These are phyloP conservation scores for Hemicentrotus pulcherrimus DNA, from an alignment of 35 echinoderm and acorn worm genomes.

Conservation along the genomic window DNA sequence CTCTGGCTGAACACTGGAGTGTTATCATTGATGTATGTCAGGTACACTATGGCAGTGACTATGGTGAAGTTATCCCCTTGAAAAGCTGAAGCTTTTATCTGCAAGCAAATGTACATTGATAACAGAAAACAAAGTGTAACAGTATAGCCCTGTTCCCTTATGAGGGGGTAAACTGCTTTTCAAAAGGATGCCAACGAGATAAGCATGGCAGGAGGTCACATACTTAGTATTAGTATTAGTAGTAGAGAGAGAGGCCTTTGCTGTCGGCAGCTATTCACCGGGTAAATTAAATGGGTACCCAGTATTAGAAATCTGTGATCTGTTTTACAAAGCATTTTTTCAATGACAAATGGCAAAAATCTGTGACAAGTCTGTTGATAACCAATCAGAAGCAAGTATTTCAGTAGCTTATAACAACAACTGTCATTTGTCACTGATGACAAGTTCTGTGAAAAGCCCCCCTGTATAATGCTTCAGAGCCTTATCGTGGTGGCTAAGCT, in stretches of 20 bases:
- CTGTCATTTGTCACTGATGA: too few relatives aligned
- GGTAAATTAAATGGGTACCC: too few relatives aligned
- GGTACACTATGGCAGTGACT: not conserved
- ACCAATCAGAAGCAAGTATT: too few relatives aligned
- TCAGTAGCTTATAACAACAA: too few relatives aligned
- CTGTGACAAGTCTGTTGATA: too few relatives aligned
- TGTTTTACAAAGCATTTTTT: too few relatives aligned
- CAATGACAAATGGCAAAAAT: too few relatives aligned
- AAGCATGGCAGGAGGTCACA: not conserved
- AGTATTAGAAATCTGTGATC: too few relatives aligned
- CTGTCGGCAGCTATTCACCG: not conserved
- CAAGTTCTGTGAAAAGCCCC: too few relatives aligned
- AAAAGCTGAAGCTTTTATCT: not conserved
- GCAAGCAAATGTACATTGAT: not conserved
- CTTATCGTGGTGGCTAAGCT: too few relatives aligned
- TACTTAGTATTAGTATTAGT: not conserved
- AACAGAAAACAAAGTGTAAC: not conserved
- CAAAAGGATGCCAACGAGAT: not conserved
- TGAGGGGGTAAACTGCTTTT: not conserved
- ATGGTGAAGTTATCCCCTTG: not conserved
- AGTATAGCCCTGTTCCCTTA: not conserved
- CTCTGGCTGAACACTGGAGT: not conserved
- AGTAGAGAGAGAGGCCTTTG: not conserved
- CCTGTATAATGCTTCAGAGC: too few relatives aligned
- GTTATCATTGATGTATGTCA: conserved; percentile 44